Percentiles rank a stretch among this genome's conserved stretches.
Evolutionary conservation across 2,888 invertebrate species (phyloP).

Genomic region (Abscondita cerata): DNA sequence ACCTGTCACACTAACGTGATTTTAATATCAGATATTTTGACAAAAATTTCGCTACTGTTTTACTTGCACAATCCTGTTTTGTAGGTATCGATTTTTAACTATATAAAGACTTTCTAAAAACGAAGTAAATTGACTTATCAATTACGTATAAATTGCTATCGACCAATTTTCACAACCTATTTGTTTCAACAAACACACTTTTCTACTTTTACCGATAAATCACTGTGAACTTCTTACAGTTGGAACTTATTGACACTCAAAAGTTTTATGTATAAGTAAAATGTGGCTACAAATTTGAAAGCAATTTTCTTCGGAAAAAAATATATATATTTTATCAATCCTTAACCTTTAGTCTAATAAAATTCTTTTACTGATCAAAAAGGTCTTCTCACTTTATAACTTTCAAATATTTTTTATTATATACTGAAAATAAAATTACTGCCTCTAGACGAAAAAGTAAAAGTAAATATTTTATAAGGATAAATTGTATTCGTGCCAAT

Average conservation of each 20-base stretch:
- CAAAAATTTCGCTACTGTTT: not conserved
- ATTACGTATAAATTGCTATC: constrained; percentile 40
- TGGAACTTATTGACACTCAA: too few relatives aligned
- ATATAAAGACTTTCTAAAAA: constrained; percentile 24
- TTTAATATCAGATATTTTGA: constrained; percentile 16
- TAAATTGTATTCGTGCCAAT: too few relatives aligned
- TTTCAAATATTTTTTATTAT: too few relatives aligned
- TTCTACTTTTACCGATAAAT: constrained; percentile 36
- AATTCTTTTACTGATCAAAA: too few relatives aligned
- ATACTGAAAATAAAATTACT: too few relatives aligned
- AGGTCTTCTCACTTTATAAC: too few relatives aligned
- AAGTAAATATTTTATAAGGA: too few relatives aligned
- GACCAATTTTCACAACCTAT: constrained; percentile 39
- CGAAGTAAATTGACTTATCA: constrained; percentile 41
- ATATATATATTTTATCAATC: too few relatives aligned
- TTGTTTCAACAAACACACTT: constrained; percentile 35
- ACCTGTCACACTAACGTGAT: constrained; percentile 28
- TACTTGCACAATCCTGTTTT: not conserved
- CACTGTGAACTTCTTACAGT: constrained; percentile 7
- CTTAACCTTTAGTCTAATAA: too few relatives aligned
- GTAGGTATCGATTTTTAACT: not conserved
- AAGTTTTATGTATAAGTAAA: too few relatives aligned
- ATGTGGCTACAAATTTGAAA: not conserved
- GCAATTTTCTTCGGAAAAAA: too few relatives aligned
- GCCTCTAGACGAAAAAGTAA: too few relatives aligned